Percentiles rank a stretch among this genome's conserved stretches.
Evolutionary conservation across 2,888 invertebrate species (phyloP).

Genomic region (Plusia festucae): DNA sequence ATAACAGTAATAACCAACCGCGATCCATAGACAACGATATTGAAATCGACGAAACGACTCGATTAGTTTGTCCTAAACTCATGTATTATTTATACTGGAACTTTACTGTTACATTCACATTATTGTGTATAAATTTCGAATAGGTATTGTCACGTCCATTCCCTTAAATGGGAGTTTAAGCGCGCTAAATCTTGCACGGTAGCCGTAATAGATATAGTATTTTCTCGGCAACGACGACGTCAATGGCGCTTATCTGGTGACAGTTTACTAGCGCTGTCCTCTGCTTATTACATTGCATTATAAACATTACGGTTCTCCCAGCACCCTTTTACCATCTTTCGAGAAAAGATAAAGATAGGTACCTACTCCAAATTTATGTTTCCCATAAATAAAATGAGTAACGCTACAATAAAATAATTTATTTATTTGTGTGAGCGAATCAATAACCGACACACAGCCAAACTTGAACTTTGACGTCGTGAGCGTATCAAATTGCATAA

Average conservation of each 20-base stretch:
- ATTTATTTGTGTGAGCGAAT: constrained; percentile 37
- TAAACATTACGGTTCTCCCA: constrained; percentile 49
- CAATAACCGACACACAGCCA: constrained; percentile 13
- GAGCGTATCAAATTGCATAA: constrained; percentile 55
- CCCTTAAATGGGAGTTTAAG: constrained; percentile 27
- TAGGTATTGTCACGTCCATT: constrained; percentile 37
- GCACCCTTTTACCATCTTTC: constrained; percentile 43
- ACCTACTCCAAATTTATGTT: constrained; percentile 41
- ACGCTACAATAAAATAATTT: constrained; percentile 40
- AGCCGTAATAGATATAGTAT: constrained; percentile 6
- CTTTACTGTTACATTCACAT: constrained; percentile 18
- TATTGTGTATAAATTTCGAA: constrained; percentile 40
- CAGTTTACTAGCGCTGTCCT: constrained; percentile 33
- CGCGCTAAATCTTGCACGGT: constrained; percentile 15
- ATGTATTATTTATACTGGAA: constrained; percentile 31
- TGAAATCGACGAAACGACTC: constrained; percentile 43
- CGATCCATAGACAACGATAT: constrained; percentile 54
- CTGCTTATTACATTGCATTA: constrained; percentile 47
- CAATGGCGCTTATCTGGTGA: constrained; percentile 35
- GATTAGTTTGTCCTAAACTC: constrained; percentile 43
- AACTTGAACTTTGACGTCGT: constrained; percentile 51
- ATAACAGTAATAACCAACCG: constrained; percentile 25
- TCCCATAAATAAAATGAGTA: constrained; percentile 41
- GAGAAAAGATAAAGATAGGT: constrained; percentile 36
- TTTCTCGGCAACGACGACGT: constrained; percentile 37